Evolutionary conservation across 2,797 vertebrate genomes (phyloP), one percentile per base, ranked within the genome.

Genomic region (Pygocentrus nattereri): DNA sequence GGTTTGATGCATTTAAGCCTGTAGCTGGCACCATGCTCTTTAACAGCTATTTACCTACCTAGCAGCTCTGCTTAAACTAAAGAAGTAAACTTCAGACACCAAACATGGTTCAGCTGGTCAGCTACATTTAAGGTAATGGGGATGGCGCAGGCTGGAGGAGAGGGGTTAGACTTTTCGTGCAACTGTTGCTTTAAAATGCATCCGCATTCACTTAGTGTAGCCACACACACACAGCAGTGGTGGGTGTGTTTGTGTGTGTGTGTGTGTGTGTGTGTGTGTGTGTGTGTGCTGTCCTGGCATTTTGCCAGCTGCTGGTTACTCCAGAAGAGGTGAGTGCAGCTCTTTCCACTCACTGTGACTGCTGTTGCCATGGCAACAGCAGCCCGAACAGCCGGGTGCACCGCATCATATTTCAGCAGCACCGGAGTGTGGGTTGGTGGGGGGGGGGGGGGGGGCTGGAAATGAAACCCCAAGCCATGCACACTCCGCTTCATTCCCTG

Each of bases 331-430:
- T 62, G 72, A 84, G 85, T 86, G 84, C 88, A 85, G 86, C 52
- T 73, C 80, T 86, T 34, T 87, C 88, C 89, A 91, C 92, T 87
- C 87, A 90, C 89, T 88, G 85, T 93, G 92, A 93, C 87, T 90
- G 89, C 93, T 90, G 94, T 95, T 80, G 62, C 95, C 92, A 93
- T 93, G 91, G 95, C 91, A 96, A 95, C 93, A 62, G 88, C 65
- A 85, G 93, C 91, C 89, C 85, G 86, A 92, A 90, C 90, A 84
- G 93, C 30, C 90, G 89, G 91, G 90, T 88, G 89, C 87, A 83
- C 90, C 90, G 92, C 90, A 79, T 92, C 91, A 90, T 91, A 91
- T 92, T 93, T 93, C 90, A 90, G 82, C 86, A 86, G 89, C 59
- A 62, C 23, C 25, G 25, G 47, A 8, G 47, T 34, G 70, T 38